Conservation (phyloP, 2,888 invertebrate species). For the Helobdella robusta region DNA sequence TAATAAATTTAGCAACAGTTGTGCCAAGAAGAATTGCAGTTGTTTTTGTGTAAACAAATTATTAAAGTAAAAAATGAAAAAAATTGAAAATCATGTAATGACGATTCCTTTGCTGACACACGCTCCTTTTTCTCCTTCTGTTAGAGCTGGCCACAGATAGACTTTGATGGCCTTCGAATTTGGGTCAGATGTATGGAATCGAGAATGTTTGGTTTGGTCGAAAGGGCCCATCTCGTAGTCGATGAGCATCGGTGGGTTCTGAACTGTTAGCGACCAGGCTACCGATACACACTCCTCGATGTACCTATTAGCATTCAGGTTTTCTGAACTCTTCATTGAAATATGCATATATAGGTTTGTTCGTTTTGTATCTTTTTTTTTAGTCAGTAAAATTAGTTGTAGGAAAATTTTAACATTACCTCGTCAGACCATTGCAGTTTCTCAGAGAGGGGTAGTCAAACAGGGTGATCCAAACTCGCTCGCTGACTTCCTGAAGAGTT, state of each 20-base stretch:
- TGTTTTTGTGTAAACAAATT: no score
- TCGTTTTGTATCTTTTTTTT: no score
- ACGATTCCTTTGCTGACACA: conserved; percentile 79
- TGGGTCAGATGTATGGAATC: conserved; percentile 67
- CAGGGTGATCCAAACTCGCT: conserved; percentile 73
- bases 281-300: conserved; percentile 71
- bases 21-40: no score
- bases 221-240: conserved; percentile 57
- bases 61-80: no score
- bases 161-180: conserved; percentile 66
- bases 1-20: background rate
- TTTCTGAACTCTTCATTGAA: no score
- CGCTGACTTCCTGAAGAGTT: conserved; percentile 55
- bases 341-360: no score
- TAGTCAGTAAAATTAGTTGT: no score
- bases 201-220: conserved; percentile 66
- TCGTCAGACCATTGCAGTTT: conserved; percentile 63
- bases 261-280: conserved; percentile 77
- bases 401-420: no score
- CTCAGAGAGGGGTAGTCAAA: conserved; percentile 85
- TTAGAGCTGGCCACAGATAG: conserved; percentile 76
- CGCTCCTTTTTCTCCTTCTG: conserved; percentile 60
- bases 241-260: conserved; percentile 49
- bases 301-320: no score
- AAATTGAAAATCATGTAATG: conserved; percentile 64